Evolutionary conservation across 2,888 invertebrate species (phyloP).

Genomic region (Clusia tigrina): DNA sequence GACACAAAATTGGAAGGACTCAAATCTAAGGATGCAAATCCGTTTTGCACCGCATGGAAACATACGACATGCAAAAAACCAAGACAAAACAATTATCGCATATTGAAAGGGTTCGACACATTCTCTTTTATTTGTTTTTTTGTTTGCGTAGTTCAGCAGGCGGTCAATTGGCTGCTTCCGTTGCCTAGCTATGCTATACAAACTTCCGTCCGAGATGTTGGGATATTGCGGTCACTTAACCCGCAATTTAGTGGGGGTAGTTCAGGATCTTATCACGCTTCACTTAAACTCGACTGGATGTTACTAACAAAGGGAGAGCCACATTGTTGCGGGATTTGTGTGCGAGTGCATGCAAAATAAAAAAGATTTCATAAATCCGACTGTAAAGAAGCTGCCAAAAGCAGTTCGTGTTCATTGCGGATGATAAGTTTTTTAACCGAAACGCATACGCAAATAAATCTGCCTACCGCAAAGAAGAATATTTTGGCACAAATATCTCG

Average conservation of each 20-base stretch:
- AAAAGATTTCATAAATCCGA: too few relatives aligned
- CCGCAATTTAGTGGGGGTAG: constrained; percentile 27
- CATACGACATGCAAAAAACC: neutral
- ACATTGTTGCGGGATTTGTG: too few relatives aligned
- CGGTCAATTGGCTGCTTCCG: constrained; percentile 64
- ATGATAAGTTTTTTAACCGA: neutral
- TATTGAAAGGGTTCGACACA: constrained; percentile 27
- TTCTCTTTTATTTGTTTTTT: constrained; percentile 15
- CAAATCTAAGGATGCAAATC: constrained; percentile 18
- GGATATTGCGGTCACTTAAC: constrained; percentile 48
- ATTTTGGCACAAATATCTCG: constrained; percentile 24
- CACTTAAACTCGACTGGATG: constrained; percentile 18
- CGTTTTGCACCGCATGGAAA: constrained; percentile 2
- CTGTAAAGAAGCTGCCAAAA: constrained; percentile 33
- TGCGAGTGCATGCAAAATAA: too few relatives aligned
- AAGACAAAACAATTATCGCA: constrained; percentile 29
- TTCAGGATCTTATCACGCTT: constrained; percentile 17
- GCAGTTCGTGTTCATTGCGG: constrained; percentile 19
- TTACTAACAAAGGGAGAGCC: neutral
- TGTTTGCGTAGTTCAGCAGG: constrained; percentile 43
- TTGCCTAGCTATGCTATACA: constrained; percentile 36
- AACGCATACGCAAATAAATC: constrained; percentile 3
- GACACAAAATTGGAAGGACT: neutral
- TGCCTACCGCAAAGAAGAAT: constrained; percentile 1
- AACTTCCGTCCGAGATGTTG: constrained; percentile 34